Evolutionary conservation across 2,797 vertebrate species (phyloP).

Genomic region (Apogon hyalosoma): DNA sequence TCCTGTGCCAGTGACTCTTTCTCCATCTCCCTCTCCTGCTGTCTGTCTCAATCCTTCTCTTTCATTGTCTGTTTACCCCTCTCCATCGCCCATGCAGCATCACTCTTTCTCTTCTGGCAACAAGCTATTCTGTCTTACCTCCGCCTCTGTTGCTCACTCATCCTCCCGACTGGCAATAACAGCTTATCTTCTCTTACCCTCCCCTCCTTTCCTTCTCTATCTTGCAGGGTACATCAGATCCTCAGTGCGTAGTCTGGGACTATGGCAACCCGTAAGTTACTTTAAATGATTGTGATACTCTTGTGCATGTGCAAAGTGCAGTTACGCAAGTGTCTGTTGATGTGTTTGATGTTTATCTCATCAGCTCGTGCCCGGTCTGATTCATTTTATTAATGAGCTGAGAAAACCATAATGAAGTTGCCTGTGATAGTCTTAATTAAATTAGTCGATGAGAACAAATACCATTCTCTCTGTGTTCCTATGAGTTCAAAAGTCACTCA

Average conservation of each 20-base stretch:
- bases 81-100: conserved; percentile 68
- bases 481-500: conserved; percentile 51
- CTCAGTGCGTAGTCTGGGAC: conserved; percentile 96
- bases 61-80: conserved; percentile 78
- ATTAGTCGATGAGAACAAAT: conserved; percentile 66
- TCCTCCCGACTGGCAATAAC: conserved; percentile 69
- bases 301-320: conserved; percentile 19
- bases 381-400: conserved; percentile 68
- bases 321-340: conserved; percentile 17
- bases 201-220: conserved; percentile 27
- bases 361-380: conserved; percentile 49
- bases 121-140: conserved; percentile 54
- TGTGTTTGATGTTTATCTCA: conserved; percentile 46
- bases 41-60: conserved; percentile 69
- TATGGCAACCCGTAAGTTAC: conserved; percentile 93
- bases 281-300: conserved; percentile 49
- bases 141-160: conserved; percentile 49
- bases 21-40: conserved; percentile 40
- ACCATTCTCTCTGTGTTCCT: conserved; percentile 44
- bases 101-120: conserved; percentile 72
- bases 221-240: conserved; percentile 93
- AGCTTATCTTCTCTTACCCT: conserved; percentile 61
- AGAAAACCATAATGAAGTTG: conserved; percentile 68
- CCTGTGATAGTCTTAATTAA: conserved; percentile 71
- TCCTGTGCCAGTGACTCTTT: conserved; percentile 67